Base-by-base conservation (phyloP, 2,113 vertebrate genomes). In the Phrynosoma platyrhinos region DNA sequence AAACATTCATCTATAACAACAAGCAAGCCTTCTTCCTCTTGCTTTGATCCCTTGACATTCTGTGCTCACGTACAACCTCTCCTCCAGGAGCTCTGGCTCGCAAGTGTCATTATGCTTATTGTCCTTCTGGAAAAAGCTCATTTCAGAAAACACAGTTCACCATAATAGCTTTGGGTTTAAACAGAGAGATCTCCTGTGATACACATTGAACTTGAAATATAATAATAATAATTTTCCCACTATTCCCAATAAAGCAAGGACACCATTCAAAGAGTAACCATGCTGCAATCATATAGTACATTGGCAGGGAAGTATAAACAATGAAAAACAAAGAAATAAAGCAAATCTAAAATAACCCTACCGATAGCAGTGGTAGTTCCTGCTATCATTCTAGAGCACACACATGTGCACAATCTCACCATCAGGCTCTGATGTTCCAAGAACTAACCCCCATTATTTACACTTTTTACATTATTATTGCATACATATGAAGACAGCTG, bases 171-270 rank as follows among this genome's bases (percentile, higher is more conserved):
- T 79, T 85, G 84, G 86, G 91, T 95, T 89, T 86, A 94, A 93
- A 93, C 83, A 16, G 30, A 88, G 92, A 78, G 71, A 79, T 93
- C 68, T 92, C 90, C 87, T 0, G 1, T 64, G 81, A 91, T 90
- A 87, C 16, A 88, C 13, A 72, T 72, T 92, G 55, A 89, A 85
- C 78, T 87, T 83, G 79, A 95, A 95, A 94, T 89, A 90, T 92
- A 89, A 86, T 75, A 90, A 91, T 71, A 86, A 58, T 32, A 9
- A 91, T 91, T 93, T 87, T 27, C 81, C 14, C 84, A 71, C 27
- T 84, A 68, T 91, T 20, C 84, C 78, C 85, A 30, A 86, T 88
- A 92, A 68, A 40, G 86, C 72, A 76, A 86, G 87, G 32, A 30
- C n/a, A 91, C 40, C 75, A 74, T 20, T 81, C 78, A 86, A 10